Evolutionary conservation across 2,113 vertebrate species (phyloP).

Genomic region (Philantomba maxwellii): DNA sequence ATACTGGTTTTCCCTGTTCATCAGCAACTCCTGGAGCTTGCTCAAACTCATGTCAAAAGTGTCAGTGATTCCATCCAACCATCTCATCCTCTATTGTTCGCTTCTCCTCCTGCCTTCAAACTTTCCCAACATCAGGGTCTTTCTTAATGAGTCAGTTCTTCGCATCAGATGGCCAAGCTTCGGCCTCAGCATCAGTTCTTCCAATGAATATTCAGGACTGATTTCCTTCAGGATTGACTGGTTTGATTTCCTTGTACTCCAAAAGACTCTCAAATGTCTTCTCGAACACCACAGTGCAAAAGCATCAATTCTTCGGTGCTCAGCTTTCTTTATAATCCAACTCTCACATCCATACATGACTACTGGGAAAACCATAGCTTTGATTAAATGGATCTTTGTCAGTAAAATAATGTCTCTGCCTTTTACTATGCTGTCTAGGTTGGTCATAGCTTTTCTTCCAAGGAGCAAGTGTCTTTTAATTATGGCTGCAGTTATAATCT

Average conservation of each 20-base stretch:
- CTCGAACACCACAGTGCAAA: not conserved
- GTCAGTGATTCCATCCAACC: not conserved
- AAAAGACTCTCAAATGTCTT: not conserved
- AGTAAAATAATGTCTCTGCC: not conserved
- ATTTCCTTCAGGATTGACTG: not conserved
- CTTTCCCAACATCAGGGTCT: not conserved
- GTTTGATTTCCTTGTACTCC: not conserved
- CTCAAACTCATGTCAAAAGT: not conserved
- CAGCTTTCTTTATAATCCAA: not conserved
- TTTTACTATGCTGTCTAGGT: not conserved
- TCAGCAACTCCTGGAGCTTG: not conserved
- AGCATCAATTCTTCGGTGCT: rapidly evolving
- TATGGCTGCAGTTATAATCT: not conserved
- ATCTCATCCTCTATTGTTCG: not conserved
- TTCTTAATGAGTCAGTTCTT: not conserved
- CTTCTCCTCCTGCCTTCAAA: not conserved
- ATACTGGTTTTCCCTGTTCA: not conserved
- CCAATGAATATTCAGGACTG: not conserved
- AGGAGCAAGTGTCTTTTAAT: not conserved
- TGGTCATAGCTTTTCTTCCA: not conserved
- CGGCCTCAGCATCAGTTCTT: not conserved
- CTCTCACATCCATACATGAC: not conserved
- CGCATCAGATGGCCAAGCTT: not conserved
- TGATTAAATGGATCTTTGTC: not conserved
- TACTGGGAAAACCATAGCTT: not conserved